Evolutionary conservation across 2,888 invertebrate genomes (phyloP), one percentile per base, ranked within the genome.

Genomic region (Catocala fraxini): DNA sequence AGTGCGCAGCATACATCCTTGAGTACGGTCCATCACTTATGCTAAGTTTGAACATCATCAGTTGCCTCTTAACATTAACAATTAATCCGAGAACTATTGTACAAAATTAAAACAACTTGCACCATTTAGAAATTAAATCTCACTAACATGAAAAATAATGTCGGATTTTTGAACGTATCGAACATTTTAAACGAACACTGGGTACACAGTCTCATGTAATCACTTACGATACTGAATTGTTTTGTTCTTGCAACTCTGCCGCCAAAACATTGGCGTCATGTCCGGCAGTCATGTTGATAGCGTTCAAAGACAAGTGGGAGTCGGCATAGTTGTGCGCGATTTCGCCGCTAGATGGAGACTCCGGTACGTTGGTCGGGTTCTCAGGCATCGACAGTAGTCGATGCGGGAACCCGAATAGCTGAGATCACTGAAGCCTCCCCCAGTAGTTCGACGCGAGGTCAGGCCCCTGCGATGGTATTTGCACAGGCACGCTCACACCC

Each of bases 371-470:
- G 68, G 72, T 89, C 95, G 95, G 95, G 95, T 95, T 96, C 88
- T 95, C 95, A 70, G 95, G 94, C 95, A 95, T 92, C 87, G 91
- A 95, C 91, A 97, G 95, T 66, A 97, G 94, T 88, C 97, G 96
- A 92, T 97, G 96, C 86, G 97, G 96, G 95, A 97, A 97, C 96
- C 97, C 97, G 95, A 97, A 97, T 85, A 97, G 97, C 96, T 97
- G 97, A 93, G 97, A 98, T 98, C 98, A 97, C 96, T 97, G 98
- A 92, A 98, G 96, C 91, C 98, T 95, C 43, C 98, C 97, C 98
- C 98, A 98, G 92, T 98, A 98, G 95, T 97, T 98, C 53, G 95
- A 94, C 77, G 97, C 95, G 88, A 97, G 95, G 90, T 97, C 97
- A 71, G 97, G 96, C 80, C 96, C 96, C 90, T 97, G 97, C 80